A percentile compares a stretch with the other conserved stretches of the same genome.
phyloP scores from a whole-genome alignment of 2,113 vertebrate species.

The Chamaetylas fuelleborni region DNA sequence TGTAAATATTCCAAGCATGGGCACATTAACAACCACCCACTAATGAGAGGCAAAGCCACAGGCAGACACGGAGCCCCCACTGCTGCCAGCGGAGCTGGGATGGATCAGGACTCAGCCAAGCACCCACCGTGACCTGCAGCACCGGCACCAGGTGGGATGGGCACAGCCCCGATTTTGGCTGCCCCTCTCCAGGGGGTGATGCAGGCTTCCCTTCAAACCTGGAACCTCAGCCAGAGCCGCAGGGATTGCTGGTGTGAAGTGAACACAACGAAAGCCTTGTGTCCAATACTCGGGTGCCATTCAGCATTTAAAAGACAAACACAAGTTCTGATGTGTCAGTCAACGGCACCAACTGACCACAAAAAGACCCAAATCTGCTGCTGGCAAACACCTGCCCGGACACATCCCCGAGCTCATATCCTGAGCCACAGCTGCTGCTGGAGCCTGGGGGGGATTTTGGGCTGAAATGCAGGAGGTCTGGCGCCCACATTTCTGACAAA shows the following conservation, averaged over 20 bases:
- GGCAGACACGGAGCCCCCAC: slow-evolving; percentile 40
- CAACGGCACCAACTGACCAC: not conserved
- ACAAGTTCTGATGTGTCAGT: not conserved
- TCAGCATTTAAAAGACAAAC: not conserved
- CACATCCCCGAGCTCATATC: fast-evolving
- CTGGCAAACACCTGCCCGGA: not conserved
- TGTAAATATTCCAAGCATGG: slow-evolving; percentile 59
- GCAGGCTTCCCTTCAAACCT: no score
- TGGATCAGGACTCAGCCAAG: no score
- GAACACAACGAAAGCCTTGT: not conserved
- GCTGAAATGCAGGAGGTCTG: not conserved
- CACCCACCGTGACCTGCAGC: not conserved
- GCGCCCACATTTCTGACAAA: not conserved
- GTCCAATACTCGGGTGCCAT: not conserved
- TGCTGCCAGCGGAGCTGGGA: not conserved
- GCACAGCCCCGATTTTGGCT: not conserved
- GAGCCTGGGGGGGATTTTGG: not conserved
- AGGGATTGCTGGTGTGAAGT: not conserved
- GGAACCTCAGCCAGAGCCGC: no score
- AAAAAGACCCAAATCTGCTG: not conserved
- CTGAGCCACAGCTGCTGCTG: not conserved
- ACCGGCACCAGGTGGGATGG: not conserved
- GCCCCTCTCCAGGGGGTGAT: not conserved
- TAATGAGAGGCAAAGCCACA: slow-evolving; percentile 24
- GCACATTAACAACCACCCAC: slow-evolving; percentile 62